phyloP scores from a whole-genome alignment of 2,888 invertebrate genomes.

The Ophonus ardosiacus region DNA sequence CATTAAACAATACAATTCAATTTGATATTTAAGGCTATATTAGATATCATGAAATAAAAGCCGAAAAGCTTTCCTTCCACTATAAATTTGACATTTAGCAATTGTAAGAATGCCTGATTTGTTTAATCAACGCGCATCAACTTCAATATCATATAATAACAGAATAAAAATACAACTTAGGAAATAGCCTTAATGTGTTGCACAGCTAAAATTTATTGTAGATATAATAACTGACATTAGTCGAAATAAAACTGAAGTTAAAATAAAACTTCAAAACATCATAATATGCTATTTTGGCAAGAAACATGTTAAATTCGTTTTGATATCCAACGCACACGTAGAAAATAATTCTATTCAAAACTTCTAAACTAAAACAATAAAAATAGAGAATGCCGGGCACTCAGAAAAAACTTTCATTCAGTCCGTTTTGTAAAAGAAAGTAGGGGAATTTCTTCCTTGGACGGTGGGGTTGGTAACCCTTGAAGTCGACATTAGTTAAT shows the following conservation, averaged over 20 bases:
- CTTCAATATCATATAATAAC: no score
- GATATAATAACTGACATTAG: not conserved
- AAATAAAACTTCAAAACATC: not conserved
- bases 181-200: no score
- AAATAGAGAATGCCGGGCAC: slow-evolving; percentile 13
- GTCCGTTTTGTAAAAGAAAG: not conserved
- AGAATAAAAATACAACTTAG: no score
- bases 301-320: slow-evolving; percentile 12
- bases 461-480: slow-evolving; percentile 3
- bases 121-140: no score
- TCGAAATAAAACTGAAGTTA: not conserved
- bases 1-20: no score
- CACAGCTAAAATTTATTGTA: not conserved
- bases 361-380: slow-evolving; percentile 38
- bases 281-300: not conserved
- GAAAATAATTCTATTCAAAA: not conserved
- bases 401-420: slow-evolving; percentile 20
- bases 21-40: no score
- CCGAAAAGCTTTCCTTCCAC: no score
- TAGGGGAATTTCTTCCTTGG: not conserved
- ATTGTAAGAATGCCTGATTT: no score
- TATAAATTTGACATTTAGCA: no score
- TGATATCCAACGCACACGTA: slow-evolving; percentile 2
- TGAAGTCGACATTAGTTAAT: slow-evolving; percentile 48
- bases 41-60: no score